Conservation (phyloP, 2,113 vertebrate genomes). For the Gorsachius goisagi region DNA sequence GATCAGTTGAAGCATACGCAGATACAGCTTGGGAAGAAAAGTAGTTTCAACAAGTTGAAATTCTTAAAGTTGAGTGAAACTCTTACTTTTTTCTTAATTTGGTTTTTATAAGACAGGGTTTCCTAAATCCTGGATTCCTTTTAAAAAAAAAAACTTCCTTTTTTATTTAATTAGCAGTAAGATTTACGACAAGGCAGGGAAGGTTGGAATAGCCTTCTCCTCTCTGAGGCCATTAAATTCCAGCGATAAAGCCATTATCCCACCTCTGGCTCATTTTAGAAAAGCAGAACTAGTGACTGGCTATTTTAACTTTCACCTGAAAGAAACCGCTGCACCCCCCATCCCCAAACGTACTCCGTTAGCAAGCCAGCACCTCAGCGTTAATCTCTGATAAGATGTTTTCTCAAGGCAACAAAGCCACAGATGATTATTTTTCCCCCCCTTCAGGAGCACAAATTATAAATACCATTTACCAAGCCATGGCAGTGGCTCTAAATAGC, state of each 20-base stretch:
- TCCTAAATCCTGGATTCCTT: not conserved
- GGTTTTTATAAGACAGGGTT: not conserved
- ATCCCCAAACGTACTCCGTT: not conserved
- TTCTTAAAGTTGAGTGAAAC: not conserved
- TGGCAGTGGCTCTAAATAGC: not conserved
- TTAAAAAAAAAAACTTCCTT: not conserved
- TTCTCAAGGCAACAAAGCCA: not conserved
- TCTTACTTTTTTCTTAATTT: not conserved
- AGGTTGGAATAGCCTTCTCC: not conserved
- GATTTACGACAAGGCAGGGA: not conserved
- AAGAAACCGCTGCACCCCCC: not conserved
- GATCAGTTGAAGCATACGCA: fast-evolving
- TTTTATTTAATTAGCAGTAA: not conserved
- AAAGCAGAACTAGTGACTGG: not conserved
- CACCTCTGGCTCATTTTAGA: not conserved
- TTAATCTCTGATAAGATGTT: not conserved
- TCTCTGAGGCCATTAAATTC: not conserved
- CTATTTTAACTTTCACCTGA: not conserved
- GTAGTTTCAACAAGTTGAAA: not conserved
- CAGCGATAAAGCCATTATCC: not conserved
- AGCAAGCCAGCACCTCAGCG: not conserved
- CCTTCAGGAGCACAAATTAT: not conserved
- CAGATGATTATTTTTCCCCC: fast-evolving
- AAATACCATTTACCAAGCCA: not conserved
- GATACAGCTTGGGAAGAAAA: not conserved